A percentile compares a stretch with the other conserved stretches of the same genome.
phyloP scores from a whole-genome alignment of 2,797 vertebrate species.

The Rhinella marina region DNA sequence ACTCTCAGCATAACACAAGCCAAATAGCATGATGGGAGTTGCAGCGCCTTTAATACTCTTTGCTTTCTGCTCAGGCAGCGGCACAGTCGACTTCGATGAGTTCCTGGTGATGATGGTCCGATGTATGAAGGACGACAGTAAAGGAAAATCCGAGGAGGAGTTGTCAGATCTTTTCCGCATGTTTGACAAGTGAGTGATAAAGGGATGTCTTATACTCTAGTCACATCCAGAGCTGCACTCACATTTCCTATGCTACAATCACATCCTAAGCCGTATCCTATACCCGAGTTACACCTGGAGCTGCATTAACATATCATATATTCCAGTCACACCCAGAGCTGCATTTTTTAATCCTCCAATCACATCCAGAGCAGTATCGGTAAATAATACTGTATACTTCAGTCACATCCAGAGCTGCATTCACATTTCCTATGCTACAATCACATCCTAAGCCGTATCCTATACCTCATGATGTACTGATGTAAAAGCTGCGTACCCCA shows the following conservation, averaged over 20 bases:
- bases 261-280: background rate
- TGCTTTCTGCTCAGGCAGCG: conserved; percentile 80
- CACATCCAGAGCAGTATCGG: too few species aligned
- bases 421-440: too few species aligned
- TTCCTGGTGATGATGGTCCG: conserved; percentile 99
- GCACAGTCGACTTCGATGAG: conserved; percentile 97
- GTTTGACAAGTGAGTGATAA: conserved; percentile 92
- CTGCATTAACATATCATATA: too few species aligned
- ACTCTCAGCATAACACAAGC: background rate
- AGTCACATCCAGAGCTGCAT: too few species aligned
- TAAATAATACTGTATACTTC: too few species aligned
- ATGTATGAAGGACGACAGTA: conserved; percentile 99
- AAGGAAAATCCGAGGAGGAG: conserved; percentile 95
- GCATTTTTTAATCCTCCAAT: too few species aligned
- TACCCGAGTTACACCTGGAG: too few species aligned
- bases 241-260: background rate
- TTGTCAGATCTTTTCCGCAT: conserved; percentile 97
- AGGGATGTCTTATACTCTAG: too few species aligned
- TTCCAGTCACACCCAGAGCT: too few species aligned
- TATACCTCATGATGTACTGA: too few species aligned
- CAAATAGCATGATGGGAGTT: background rate
- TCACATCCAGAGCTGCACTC: background rate
- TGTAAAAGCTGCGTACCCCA: too few species aligned
- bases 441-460: too few species aligned
- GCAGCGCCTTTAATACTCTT: background rate